These are phyloP conservation scores for Himalopsyche japonica DNA, from an alignment of 2,888 invertebrate species.

Conservation along the genomic window DNA sequence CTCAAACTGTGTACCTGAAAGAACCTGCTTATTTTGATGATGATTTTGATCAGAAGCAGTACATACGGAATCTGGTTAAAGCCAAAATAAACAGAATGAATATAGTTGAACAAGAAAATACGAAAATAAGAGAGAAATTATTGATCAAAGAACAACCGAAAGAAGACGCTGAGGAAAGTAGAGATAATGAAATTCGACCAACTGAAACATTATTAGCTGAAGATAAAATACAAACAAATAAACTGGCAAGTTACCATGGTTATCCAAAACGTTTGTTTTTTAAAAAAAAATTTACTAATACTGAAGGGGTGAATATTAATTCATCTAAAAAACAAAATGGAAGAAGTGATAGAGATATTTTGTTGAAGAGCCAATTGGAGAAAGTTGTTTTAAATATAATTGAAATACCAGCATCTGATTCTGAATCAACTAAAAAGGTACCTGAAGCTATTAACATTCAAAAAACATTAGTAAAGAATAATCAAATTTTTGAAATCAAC, in stretches of 20 bases:
- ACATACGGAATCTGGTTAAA: slow-evolving; percentile 56
- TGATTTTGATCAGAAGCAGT: slow-evolving; percentile 56
- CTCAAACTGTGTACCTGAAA: slow-evolving; percentile 47
- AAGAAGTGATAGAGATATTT: not conserved
- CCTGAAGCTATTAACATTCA: not conserved
- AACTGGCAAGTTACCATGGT: not conserved
- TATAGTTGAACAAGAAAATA: slow-evolving; percentile 15
- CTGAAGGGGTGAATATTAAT: not conserved
- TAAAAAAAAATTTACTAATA: not conserved
- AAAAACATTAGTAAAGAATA: slow-evolving; percentile 13
- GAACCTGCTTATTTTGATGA: slow-evolving; percentile 54
- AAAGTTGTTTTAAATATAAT: not conserved
- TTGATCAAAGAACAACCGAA: not conserved
- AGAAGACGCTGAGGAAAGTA: slow-evolving; percentile 41
- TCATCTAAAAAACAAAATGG: not conserved
- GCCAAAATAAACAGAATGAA: slow-evolving; percentile 55
- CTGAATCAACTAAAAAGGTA: not conserved
- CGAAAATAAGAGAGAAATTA: slow-evolving; percentile 16
- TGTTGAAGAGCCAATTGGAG: not conserved
- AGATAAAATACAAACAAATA: slow-evolving; percentile 40
- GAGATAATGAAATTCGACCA: not conserved
- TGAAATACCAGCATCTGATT: not conserved
- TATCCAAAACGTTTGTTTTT: not conserved
- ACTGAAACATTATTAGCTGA: slow-evolving; percentile 9
- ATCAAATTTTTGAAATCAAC: slow-evolving; percentile 52